Percentiles rank a stretch among this genome's conserved stretches.
Conservation (phyloP, 2,888 invertebrate species). For the Eupithecia vulgata region DNA sequence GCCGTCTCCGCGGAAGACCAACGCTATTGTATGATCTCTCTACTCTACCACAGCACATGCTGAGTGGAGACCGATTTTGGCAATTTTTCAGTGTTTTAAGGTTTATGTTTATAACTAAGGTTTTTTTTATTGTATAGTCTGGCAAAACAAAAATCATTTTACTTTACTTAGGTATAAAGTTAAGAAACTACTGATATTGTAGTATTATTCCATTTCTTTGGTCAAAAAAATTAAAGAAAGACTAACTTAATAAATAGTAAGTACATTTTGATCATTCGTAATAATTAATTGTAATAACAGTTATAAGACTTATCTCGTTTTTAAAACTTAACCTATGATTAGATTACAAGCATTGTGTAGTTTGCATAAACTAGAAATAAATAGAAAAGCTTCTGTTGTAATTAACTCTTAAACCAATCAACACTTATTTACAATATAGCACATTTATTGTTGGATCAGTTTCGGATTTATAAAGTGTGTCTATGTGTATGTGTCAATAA, state of each 20-base stretch:
- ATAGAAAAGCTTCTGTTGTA: background rate
- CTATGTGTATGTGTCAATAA: background rate
- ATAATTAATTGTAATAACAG: background rate
- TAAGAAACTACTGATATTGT: background rate
- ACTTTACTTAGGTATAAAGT: no score
- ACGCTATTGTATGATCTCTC: no score
- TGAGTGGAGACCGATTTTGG: no score
- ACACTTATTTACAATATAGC: conserved; percentile 18
- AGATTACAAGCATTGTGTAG: conserved; percentile 19
- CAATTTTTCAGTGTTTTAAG: no score
- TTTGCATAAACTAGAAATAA: background rate
- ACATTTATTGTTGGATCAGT: background rate
- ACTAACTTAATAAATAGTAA: conserved; percentile 20
- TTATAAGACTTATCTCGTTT: background rate
- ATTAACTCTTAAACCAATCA: background rate
- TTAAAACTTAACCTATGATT: conserved; percentile 24
- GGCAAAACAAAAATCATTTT: no score
- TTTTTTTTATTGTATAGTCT: no score
- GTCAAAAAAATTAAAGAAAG: background rate
- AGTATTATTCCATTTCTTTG: background rate
- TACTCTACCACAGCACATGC: no score
- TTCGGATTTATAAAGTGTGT: background rate
- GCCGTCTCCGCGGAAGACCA: no score
- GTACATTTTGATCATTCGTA: conserved; percentile 38
- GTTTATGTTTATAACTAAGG: no score